Evolutionary conservation across 2,113 vertebrate species (phyloP).

Genomic region (Crotalus tigris): DNA sequence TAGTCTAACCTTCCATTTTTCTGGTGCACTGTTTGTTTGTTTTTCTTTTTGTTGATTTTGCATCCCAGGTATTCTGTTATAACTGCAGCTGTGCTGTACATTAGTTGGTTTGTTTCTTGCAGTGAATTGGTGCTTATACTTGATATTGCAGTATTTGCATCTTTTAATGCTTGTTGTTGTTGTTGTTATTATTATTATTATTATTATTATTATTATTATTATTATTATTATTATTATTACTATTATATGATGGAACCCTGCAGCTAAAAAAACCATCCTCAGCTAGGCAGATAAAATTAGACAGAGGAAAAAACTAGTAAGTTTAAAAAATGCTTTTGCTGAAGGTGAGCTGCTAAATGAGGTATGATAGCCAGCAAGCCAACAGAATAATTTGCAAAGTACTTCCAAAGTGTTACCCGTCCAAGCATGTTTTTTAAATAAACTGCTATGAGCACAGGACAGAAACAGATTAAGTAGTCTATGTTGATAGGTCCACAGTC

Average conservation of each 20-base stretch:
- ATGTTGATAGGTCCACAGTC: not conserved
- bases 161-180: too few relatives aligned
- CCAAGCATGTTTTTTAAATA: not conserved
- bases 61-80: too few relatives aligned
- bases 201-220: too few relatives aligned
- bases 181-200: too few relatives aligned
- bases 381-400: not conserved
- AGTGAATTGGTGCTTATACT: too few relatives aligned
- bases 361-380: not conserved
- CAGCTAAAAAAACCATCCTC: not conserved
- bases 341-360: not conserved
- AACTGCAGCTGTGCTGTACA: too few relatives aligned
- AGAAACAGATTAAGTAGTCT: not conserved
- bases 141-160: too few relatives aligned
- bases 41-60: too few relatives aligned
- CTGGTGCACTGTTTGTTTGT: too few relatives aligned
- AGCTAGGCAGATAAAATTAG: not conserved
- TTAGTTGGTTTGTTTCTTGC: too few relatives aligned
- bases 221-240: too few relatives aligned
- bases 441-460: not conserved
- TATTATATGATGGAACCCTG: not conserved
- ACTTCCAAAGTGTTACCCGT: not conserved
- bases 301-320: not conserved
- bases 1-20: too few relatives aligned
- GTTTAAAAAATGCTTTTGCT: not conserved